Evolutionary conservation across 53 echinoderm and acorn worm species (phyloP), one percentile per base, ranked within the genome.

Genomic region (Holothuria leucospilota): DNA sequence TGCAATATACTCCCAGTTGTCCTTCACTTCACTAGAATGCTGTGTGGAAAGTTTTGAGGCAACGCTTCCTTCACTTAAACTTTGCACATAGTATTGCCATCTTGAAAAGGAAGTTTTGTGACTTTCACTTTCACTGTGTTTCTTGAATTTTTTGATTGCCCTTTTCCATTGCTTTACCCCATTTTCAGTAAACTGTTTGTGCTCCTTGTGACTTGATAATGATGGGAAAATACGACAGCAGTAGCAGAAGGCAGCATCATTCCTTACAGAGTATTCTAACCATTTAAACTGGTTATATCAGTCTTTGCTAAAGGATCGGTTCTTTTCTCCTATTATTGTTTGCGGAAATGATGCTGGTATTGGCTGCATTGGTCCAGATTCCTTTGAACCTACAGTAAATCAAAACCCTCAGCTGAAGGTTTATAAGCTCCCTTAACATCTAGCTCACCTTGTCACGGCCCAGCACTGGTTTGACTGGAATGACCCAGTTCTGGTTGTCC

Each of bases 331-430:
- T 58, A 62, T 60, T 81, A 4, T 81, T 58, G 41, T 62, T 81
- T 81, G 59, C n/a, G 81, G 81, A 5, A 59, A 81, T 24, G 60
- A 81, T 40, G 59, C 81, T 41, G 28, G 62, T 20, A 29, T 59
- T 61, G 81, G 81, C 63, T 61, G 62, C 41, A 58, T 59, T 40
- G 81, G 81, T 81, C 81, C 81, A 81, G 60, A 59, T 34, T 63
- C 38, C 39, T 71, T 71, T 20, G 71, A 71, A 9, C 71, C 71
- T 39, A n/a, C n/a, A n/a, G n/a, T n/a, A 71, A 71, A 71, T 71
- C 71, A 27, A 14, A 71, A 27, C 10, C 71, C 6, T 38, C 71
- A 39, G 30, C 71, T 29, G 29, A 26, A 26, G 65, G 65, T 65
- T 65, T 65, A 65, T 26, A 8, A 49, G 24, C 29, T 24, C 21